Evolutionary conservation across 1,140 invertebrate genomes (phyloP), one percentile per base, ranked within the genome.

Genomic region (Tetramorium alpestre): DNA sequence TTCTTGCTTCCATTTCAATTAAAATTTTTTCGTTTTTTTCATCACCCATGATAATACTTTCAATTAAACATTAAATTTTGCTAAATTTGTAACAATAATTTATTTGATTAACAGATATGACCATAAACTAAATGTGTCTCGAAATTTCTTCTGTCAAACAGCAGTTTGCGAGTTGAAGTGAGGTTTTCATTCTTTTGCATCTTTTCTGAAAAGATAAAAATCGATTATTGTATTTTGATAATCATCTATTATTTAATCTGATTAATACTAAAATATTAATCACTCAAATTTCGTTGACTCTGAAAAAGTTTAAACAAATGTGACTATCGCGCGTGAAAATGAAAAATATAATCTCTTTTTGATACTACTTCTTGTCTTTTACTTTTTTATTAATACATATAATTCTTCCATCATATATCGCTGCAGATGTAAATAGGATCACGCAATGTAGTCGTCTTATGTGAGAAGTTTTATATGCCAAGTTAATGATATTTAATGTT

Each of bases 1-100:
- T 96, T 60, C 95, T 90, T 13, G 47, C 38, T 38, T 92, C 80
- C 16, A 88, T 87, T 6, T 72, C 80, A 0, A 92, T 38, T n/a
- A n/a, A 49, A n/a, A n/a, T n/a, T 6, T 88, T 78, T 5, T 92
- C 80, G 28, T 87, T 86, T 1, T 89, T 64, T 5, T 86, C 44
- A 0, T 25, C 3, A 6, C 87, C 13, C 82, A 91, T 90, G 13
- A 84, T 7, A 1, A 54, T 47, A 47, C n/a, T 41, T 54, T 16
- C 2, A 38, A 18, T 8, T 81, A 11, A 3, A n/a, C 0, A 0
- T 56, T 38, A 44, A 67, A 25, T 60, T 3, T 22, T 56, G 11
- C 16, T 3, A 16, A 70, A 10, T 82, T 44, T 8, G 22, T 18
- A n/a, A 82, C 56, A 16, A 11, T 33, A 47, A 28, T 58, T 67